Base-by-base conservation (phyloP, 2,888 invertebrate species). In the Hydrotaea cyrtoneurina region DNA sequence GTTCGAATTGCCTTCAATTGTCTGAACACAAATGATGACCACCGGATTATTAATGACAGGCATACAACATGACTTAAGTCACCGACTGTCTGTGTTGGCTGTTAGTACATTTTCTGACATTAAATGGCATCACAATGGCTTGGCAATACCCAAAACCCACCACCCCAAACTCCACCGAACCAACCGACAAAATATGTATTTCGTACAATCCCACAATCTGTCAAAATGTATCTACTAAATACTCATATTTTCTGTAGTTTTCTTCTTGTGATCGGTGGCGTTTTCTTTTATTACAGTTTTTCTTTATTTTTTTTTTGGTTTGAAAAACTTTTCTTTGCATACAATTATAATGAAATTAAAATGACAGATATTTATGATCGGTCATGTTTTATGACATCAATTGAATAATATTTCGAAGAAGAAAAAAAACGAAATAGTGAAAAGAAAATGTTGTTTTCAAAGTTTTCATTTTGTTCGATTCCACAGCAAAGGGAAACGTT, bases 281-380 rank as follows among this genome's bases (percentile, higher is more conserved):
- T 62, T 62, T 62, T 62, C 31, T 31, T 31, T 31, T 31, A 4
- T 31, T 31, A 4, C 31, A 31, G 7, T 31, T 31, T 31, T 31
- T 31, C 31, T 31, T 4, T 55, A 8, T 5, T 21, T 55, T 55
- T 55, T n/a, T 55, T 55, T 21, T 8, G 10, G 19, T 2, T n/a
- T n/a, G n/a, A n/a, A n/a, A 19, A 66, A 66, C 7, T 39, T 17
- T 66, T 66, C 15, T 78, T 81, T 81, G 81, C 81, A 73, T 79
- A 81, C 75, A 84, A 76, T 79, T 76, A 78, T 78, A 79, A 78
- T 73, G 78, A 74, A 83, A 71, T 80, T 77, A 69, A 84, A 81
- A 81, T 81, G 81, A 84, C 84, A 77, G 78, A 57, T 78, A 84
- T 78, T 84, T 84, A 84, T 81, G 78, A 81, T 71, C 66, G 81